Evolutionary conservation across 1,140 invertebrate genomes (phyloP).

Genomic region (Brachionus angularis): DNA sequence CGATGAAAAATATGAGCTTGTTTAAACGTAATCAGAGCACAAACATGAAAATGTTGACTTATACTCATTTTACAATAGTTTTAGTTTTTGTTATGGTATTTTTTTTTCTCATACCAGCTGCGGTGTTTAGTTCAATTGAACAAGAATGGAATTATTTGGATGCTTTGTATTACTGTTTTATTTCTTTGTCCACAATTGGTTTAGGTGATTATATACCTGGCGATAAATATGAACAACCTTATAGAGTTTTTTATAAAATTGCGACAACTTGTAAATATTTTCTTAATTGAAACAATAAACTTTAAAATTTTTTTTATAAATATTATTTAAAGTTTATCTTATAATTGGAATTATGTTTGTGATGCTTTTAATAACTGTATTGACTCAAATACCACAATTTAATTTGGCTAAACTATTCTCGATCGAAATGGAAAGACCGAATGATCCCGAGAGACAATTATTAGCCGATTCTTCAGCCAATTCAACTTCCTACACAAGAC

Average conservation of each 20-base stretch:
- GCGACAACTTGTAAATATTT: slow-evolving; percentile 70
- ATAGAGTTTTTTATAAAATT: slow-evolving; percentile 74
- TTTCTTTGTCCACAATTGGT: slow-evolving; percentile 51
- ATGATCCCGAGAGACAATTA: slow-evolving; percentile 49
- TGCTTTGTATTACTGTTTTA: slow-evolving; percentile 48
- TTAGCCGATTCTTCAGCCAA: slow-evolving; percentile 45
- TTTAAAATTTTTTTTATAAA: not conserved
- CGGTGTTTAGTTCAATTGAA: slow-evolving; percentile 49
- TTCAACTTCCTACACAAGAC: slow-evolving; percentile 22
- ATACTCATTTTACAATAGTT: slow-evolving; percentile 29
- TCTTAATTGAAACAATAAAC: not conserved
- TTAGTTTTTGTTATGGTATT: slow-evolving; percentile 34
- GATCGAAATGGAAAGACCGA: slow-evolving; percentile 64
- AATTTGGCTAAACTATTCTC: slow-evolving; percentile 74
- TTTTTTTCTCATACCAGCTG: slow-evolving; percentile 35
- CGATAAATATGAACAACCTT: slow-evolving; percentile 67
- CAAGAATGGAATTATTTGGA: slow-evolving; percentile 61
- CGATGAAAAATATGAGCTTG: slow-evolving; percentile 61
- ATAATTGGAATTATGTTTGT: slow-evolving; percentile 74
- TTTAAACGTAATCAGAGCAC: slow-evolving; percentile 42
- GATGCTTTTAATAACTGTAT: slow-evolving; percentile 73
- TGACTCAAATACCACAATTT: slow-evolving; percentile 79
- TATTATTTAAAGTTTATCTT: slow-evolving; percentile 66
- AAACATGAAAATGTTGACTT: slow-evolving; percentile 45
- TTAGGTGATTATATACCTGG: slow-evolving; percentile 73